A percentile compares a stretch with the other conserved stretches of the same genome.
Conservation (phyloP, 2,888 invertebrate species). For the Cremastinae sp. region DNA sequence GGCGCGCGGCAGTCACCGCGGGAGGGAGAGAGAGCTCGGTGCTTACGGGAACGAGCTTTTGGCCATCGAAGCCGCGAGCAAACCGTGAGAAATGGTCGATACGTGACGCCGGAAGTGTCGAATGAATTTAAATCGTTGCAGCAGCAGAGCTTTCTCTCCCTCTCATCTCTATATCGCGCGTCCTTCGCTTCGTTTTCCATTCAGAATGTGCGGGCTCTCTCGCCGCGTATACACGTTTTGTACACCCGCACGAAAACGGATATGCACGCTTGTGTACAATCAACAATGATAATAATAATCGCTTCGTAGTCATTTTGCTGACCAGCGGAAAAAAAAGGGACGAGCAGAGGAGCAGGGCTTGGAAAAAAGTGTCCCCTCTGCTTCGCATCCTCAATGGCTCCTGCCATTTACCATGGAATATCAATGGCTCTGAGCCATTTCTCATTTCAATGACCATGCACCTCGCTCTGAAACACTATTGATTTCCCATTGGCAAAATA, state of each 20-base stretch:
- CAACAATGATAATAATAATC: too few species aligned
- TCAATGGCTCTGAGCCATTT: slow-evolving; percentile 9
- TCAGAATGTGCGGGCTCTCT: background rate
- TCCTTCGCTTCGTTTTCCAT: slow-evolving; percentile 18
- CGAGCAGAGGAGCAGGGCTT: background rate
- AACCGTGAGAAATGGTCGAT: slow-evolving; percentile 52
- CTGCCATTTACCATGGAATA: slow-evolving; percentile 28
- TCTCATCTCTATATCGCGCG: slow-evolving; percentile 27
- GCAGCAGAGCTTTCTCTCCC: slow-evolving; percentile 7
- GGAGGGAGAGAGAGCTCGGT: background rate
- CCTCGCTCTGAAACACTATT: background rate
- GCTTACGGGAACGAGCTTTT: slow-evolving; percentile 43
- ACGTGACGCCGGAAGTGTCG: slow-evolving; percentile 53
- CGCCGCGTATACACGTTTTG: background rate
- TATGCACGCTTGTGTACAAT: slow-evolving; percentile 33
- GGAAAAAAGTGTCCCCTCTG: background rate
- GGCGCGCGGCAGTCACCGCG: too few species aligned
- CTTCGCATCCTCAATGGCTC: slow-evolving; percentile 12
- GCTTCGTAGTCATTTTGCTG: slow-evolving; percentile 17
- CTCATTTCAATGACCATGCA: slow-evolving; percentile 21
- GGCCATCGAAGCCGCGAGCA: slow-evolving; percentile 41
- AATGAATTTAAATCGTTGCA: slow-evolving; percentile 51
- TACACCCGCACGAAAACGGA: slow-evolving; percentile 22
- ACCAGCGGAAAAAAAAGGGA: background rate
- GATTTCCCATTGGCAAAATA: slow-evolving; percentile 16